phyloP scores from a whole-genome alignment of 2,888 invertebrate species.

The Trissoscelio sp. region DNA sequence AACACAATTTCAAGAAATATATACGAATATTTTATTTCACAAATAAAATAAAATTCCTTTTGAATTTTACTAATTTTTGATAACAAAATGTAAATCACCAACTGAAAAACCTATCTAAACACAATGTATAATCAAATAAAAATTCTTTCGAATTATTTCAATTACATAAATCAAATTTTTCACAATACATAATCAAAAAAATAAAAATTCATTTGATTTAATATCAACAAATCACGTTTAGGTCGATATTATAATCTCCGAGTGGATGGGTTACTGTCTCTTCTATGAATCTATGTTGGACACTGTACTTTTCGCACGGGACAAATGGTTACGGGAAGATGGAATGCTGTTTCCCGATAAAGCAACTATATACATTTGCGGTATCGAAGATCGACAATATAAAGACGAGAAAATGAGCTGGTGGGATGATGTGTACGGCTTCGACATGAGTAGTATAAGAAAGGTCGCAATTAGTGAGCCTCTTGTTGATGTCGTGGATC shows the following conservation, averaged over 20 bases:
- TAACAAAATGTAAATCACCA: no score
- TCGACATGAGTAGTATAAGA: slow-evolving; percentile 99
- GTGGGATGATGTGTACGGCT: slow-evolving; percentile 99
- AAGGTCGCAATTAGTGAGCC: slow-evolving; percentile 99
- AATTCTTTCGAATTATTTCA: no score
- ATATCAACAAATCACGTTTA: no score
- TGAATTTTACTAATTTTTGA: no score
- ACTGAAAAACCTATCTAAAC: no score
- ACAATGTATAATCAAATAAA: no score
- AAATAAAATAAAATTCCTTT: no score
- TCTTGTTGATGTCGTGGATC: slow-evolving; percentile 98
- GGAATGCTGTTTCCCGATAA: slow-evolving; percentile 97
- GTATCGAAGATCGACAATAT: slow-evolving; percentile 98
- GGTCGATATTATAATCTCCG: slow-evolving; percentile 92
- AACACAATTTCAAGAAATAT: no score
- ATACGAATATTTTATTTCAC: no score
- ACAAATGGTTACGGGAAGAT: slow-evolving; percentile 97
- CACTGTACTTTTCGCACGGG: slow-evolving; percentile 98
- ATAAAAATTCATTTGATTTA: no score
- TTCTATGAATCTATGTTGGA: slow-evolving; percentile 99
- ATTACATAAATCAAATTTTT: not conserved
- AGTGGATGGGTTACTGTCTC: slow-evolving; percentile 94
- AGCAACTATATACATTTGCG: slow-evolving; percentile 97
- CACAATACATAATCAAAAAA: no score
- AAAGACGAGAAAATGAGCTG: slow-evolving; percentile 99